A percentile compares a stretch with the other conserved stretches of the same genome.
These are phyloP conservation scores for Phytoseiulus persimilis DNA, from an alignment of 2,888 invertebrate species.

Conservation along the genomic window DNA sequence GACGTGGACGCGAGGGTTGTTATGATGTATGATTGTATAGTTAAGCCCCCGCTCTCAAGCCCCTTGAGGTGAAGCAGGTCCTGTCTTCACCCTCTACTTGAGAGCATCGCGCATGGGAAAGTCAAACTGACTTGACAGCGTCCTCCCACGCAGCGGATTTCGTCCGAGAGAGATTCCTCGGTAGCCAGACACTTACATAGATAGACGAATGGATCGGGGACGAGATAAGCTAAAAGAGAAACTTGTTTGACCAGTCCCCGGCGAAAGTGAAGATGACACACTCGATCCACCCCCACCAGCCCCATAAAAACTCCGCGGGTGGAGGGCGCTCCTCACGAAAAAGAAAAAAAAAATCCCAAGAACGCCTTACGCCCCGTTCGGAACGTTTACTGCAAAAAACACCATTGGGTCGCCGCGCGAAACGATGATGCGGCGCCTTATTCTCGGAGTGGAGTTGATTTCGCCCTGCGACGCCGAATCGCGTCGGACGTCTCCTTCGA, in stretches of 20 bases:
- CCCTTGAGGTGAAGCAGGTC: constrained; percentile 30
- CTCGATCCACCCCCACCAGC: background rate
- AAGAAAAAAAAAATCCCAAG: background rate
- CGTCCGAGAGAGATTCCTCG: background rate
- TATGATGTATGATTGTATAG: constrained; percentile 5
- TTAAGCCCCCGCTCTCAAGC: background rate
- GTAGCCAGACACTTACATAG: too few species aligned
- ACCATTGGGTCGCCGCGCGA: too few species aligned
- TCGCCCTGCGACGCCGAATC: too few species aligned
- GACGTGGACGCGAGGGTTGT: background rate
- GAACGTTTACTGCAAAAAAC: too few species aligned
- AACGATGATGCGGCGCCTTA: too few species aligned
- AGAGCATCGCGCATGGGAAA: background rate
- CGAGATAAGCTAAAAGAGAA: background rate
- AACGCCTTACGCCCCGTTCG: too few species aligned
- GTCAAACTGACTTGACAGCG: background rate
- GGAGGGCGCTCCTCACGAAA: background rate
- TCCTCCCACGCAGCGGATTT: background rate
- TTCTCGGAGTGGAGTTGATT: too few species aligned
- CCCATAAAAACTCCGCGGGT: background rate
- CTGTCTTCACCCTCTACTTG: constrained; percentile 22
- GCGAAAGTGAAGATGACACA: constrained; percentile 5
- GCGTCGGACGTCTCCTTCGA: too few species aligned
- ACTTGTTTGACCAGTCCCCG: background rate
- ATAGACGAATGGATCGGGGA: background rate